Evolutionary conservation across 2,797 vertebrate species (phyloP).

Genomic region (Champsocephalus esox): DNA sequence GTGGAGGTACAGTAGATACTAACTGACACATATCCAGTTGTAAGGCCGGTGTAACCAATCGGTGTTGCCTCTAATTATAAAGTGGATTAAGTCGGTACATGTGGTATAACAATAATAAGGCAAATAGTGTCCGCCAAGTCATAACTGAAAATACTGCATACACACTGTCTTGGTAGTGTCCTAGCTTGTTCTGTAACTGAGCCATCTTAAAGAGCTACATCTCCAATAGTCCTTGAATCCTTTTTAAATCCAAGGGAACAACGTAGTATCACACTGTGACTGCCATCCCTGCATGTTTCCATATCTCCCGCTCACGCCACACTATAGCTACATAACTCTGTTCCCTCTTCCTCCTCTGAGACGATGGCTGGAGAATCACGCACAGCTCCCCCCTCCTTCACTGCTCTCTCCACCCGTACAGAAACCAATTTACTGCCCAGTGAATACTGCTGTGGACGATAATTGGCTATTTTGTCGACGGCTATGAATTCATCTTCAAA

Average conservation of each 20-base stretch:
- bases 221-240: conserved; percentile 48
- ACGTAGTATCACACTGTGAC: conserved; percentile 34
- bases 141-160: background rate
- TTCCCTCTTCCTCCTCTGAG: conserved; percentile 28
- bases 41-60: background rate
- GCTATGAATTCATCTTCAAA: conserved; percentile 82
- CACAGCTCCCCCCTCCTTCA: conserved; percentile 32
- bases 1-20: background rate
- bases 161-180: background rate
- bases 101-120: background rate
- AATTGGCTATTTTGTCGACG: conserved; percentile 83
- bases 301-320: conserved; percentile 27
- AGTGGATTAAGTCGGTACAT: background rate
- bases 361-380: conserved; percentile 36
- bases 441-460: conserved; percentile 75
- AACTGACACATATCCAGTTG: background rate
- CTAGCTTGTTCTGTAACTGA: conserved; percentile 33
- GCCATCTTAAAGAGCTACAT: conserved; percentile 30
- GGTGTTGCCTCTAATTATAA: background rate
- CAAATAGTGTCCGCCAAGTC: conserved; percentile 10
- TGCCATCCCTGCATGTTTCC: conserved; percentile 36
- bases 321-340: conserved; percentile 36
- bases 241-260: conserved; percentile 12
- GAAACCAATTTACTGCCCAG: conserved; percentile 83
- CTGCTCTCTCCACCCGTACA: conserved; percentile 60